Conservation (phyloP, 2,888 invertebrate species). For the Nematopogon swammerdamellus region DNA sequence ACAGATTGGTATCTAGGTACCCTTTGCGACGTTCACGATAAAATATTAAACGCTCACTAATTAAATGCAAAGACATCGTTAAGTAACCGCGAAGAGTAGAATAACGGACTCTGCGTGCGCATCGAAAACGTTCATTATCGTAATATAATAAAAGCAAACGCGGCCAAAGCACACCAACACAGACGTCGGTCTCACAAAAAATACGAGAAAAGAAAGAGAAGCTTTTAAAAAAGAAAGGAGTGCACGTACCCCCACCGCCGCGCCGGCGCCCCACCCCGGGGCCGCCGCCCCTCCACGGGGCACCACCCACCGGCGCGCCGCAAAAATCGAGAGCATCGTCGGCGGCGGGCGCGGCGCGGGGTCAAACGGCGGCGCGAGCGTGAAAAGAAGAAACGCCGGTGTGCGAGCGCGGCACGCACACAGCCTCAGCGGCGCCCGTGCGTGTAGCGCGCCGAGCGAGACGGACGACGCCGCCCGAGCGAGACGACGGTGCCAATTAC, state of each 20-base stretch:
- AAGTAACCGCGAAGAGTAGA: constrained; percentile 17
- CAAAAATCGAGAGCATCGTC: constrained; percentile 62
- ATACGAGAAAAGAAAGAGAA: constrained; percentile 57
- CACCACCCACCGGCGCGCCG: constrained; percentile 60
- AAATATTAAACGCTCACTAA: constrained; percentile 16
- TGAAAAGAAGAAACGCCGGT: constrained; percentile 50
- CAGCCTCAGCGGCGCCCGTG: constrained; percentile 25
- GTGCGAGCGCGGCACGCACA: constrained; percentile 38
- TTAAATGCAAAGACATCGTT: constrained; percentile 53
- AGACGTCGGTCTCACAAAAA: constrained; percentile 34
- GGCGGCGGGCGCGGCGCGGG: constrained; percentile 45
- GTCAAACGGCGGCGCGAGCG: constrained; percentile 56
- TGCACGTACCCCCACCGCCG: constrained; percentile 51
- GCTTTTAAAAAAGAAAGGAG: constrained; percentile 54
- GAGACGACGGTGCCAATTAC: constrained; percentile 60
- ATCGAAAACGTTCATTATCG: constrained; percentile 53
- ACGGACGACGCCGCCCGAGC: constrained; percentile 45
- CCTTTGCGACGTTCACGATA: too few species aligned
- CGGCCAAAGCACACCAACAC: constrained; percentile 39
- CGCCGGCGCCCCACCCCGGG: constrained; percentile 33
- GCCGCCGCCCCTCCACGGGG: constrained; percentile 53
- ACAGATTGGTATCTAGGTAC: too few species aligned
- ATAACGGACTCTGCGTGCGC: constrained; percentile 25
- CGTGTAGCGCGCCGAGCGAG: constrained; percentile 49
- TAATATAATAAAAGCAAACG: constrained; percentile 54